Evolutionary conservation across 2,797 vertebrate species (phyloP), one percentile per base, ranked within the genome.

Genomic region (Yasuhikotakia modesta): DNA sequence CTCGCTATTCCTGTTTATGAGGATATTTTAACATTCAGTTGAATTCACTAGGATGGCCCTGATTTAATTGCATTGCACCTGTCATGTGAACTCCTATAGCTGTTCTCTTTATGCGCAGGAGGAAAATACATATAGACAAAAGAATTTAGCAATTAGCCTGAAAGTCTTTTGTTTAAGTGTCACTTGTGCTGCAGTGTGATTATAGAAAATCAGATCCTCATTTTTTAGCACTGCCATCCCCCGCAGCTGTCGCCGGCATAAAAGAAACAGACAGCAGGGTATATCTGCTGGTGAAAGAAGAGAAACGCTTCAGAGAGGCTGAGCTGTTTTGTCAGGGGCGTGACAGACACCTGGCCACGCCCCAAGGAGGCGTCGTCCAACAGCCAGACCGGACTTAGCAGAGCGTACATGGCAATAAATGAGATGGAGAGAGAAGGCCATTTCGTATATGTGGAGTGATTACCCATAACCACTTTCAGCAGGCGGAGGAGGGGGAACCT

Each of bases 251-350:
- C 45, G 96, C 96, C 78, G 98, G 98, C 87, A 94, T 98, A 89
- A 98, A 95, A 27, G 98, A 99, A 92, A 95, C 95, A 6, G 97
- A 98, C 79, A 95, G 88, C 87, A 98, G 97, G 91, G 92, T 98
- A 63, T 99, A 98, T 86, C 93, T 99, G 89, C 91, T 99, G 94
- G 98, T 99, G 89, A 98, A 98, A 89, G 98, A 99, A 88, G 96
- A 96, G 90, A 98, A 96, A 76, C 86, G 95, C 55, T 96, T 95
- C 86, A 81, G 88, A 3, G 97, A 99, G 0, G 97, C 98, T 0
- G 95, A 99, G 89, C 88, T 86, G 87, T 93, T 95, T 88, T 99
- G 97, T 84, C 96, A 96, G 17, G 93, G 91, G 67, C 93, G 96
- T 81, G 97, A 97, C 67, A 97, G 98, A 82, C 94, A 94, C 16